phyloP scores from a whole-genome alignment of 2,888 invertebrate species.

The Epinotia demarniana region DNA sequence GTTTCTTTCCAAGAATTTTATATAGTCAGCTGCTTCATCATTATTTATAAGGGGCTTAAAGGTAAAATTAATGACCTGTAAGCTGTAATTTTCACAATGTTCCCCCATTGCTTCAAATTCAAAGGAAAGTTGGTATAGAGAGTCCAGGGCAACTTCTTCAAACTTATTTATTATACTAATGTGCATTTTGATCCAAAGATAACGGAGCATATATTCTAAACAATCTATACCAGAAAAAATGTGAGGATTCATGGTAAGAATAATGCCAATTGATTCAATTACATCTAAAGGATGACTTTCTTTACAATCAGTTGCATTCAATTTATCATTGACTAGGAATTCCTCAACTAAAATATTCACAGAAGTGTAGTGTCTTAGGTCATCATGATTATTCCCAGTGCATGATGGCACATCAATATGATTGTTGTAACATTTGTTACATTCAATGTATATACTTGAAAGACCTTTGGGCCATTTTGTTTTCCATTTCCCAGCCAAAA shows the following conservation, averaged over 20 bases:
- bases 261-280: conserved; percentile 71
- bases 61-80: conserved; percentile 71
- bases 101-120: conserved; percentile 80
- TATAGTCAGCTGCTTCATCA: conserved; percentile 65
- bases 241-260: conserved; percentile 69
- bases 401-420: conserved; percentile 76
- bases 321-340: conserved; percentile 70
- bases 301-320: conserved; percentile 60
- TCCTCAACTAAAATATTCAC: conserved; percentile 77
- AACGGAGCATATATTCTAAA: conserved; percentile 69
- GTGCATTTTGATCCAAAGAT: conserved; percentile 77
- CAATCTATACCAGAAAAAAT: conserved; percentile 67
- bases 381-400: conserved; percentile 66
- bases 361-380: conserved; percentile 67
- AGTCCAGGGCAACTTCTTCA: conserved; percentile 75
- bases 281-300: conserved; percentile 64
- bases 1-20: conserved; percentile 78
- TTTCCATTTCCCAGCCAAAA: conserved; percentile 86
- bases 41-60: conserved; percentile 72
- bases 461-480: conserved; percentile 87
- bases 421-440: conserved; percentile 83
- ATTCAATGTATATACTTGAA: conserved; percentile 83
- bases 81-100: conserved; percentile 62
- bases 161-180: conserved; percentile 72
- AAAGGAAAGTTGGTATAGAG: conserved; percentile 72